These are phyloP conservation scores for Bucco capensis DNA, from an alignment of 2,113 vertebrate genomes.

Conservation along the genomic window DNA sequence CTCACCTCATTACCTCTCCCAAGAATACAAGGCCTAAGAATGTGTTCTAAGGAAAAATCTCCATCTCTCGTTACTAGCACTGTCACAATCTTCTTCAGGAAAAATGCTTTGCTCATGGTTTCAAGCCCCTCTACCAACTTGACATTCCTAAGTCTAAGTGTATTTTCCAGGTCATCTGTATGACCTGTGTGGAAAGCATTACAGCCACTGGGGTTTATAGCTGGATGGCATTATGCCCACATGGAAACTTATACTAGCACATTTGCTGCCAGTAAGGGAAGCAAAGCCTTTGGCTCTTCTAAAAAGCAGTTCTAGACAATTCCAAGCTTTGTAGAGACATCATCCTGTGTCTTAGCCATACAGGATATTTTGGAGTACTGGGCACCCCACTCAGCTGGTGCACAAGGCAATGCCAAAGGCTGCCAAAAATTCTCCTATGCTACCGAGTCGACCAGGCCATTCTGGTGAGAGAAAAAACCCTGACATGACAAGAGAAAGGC, in stretches of 20 bases:
- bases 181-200: slow-evolving; percentile 1
- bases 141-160: slow-evolving; percentile 27
- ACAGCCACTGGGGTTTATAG: background rate
- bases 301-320: background rate
- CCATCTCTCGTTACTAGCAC: background rate
- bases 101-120: background rate
- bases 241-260: background rate
- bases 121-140: background rate
- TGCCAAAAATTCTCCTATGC: background rate
- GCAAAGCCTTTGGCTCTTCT: background rate
- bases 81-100: background rate
- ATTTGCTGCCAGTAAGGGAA: background rate
- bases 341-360: background rate
- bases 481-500: background rate
- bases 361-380: background rate
- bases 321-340: background rate
- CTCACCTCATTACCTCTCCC: background rate
- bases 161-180: slow-evolving; percentile 33
- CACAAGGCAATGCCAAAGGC: background rate
- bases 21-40: background rate
- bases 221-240: background rate
- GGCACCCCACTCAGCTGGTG: background rate
- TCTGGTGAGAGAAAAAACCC: background rate
- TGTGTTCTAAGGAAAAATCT: background rate
- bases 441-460: background rate